phyloP scores from a whole-genome alignment of 2,797 vertebrate genomes.

The Scleropages formosus region DNA sequence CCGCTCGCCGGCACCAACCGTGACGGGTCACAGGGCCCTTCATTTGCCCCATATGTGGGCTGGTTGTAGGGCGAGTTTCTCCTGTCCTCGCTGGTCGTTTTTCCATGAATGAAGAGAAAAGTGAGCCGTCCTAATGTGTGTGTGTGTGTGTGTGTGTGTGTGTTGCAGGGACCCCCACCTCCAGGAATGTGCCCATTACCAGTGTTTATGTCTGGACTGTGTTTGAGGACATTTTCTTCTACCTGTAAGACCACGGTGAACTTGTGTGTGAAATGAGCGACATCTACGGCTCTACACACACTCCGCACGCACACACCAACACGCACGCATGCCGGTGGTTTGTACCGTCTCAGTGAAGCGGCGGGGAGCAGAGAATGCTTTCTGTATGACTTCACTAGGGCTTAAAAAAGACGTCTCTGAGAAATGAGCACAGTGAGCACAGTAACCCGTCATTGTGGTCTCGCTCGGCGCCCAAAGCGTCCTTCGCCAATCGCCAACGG shows the following conservation, averaged over 20 bases:
- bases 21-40: background rate
- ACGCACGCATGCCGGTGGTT: background rate
- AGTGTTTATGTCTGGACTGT: background rate
- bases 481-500: too few relatives aligned
- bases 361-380: too few relatives aligned
- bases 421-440: background rate
- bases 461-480: too few relatives aligned
- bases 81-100: background rate
- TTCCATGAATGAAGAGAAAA: too few relatives aligned
- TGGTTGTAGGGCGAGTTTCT: too few relatives aligned
- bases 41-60: slow-evolving; percentile 19
- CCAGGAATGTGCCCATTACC: background rate
- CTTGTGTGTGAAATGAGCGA: too few relatives aligned
- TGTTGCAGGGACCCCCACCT: background rate
- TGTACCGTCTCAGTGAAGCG: too few relatives aligned
- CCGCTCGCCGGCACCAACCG: too few relatives aligned
- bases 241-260: background rate
- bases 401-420: too few relatives aligned
- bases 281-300: too few relatives aligned
- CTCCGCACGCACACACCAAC: background rate
- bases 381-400: too few relatives aligned
- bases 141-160: background rate
- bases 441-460: background rate
- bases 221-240: slow-evolving; percentile 18
- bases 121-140: background rate